phyloP scores from a whole-genome alignment of 2,113 vertebrate species.

The Anthoscopus minutus region DNA sequence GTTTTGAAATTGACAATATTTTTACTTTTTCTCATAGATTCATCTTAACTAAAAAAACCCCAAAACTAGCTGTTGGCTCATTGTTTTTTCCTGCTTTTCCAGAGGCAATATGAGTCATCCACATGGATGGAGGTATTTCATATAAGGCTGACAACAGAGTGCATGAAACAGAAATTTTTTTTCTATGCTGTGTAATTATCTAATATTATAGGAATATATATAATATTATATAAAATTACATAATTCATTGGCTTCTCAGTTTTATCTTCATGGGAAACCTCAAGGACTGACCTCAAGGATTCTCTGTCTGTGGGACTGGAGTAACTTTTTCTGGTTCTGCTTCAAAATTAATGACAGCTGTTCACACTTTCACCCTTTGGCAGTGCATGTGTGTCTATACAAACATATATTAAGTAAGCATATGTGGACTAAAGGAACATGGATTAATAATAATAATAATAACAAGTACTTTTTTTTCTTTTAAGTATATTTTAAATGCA shows the following conservation, averaged over 20 bases:
- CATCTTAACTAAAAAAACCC: background rate
- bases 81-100: background rate
- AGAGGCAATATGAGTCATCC: background rate
- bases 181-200: fast-evolving
- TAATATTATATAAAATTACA: background rate
- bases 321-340: background rate
- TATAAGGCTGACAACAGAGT: background rate
- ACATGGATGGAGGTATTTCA: background rate
- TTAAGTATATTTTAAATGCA: background rate
- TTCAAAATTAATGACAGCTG: background rate
- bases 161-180: background rate
- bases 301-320: background rate
- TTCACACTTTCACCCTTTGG: background rate
- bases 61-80: background rate
- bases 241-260: background rate
- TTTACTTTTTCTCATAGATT: background rate
- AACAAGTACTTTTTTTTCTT: background rate
- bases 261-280: background rate
- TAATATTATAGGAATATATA: background rate
- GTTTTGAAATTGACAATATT: background rate
- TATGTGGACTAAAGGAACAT: background rate
- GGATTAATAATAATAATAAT: background rate
- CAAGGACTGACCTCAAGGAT: background rate
- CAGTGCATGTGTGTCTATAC: fast-evolving
- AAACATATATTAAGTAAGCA: background rate